Evolutionary conservation across 2,888 invertebrate species (phyloP), one percentile per base, ranked within the genome.

Genomic region (Drosophila flavopinicola): DNA sequence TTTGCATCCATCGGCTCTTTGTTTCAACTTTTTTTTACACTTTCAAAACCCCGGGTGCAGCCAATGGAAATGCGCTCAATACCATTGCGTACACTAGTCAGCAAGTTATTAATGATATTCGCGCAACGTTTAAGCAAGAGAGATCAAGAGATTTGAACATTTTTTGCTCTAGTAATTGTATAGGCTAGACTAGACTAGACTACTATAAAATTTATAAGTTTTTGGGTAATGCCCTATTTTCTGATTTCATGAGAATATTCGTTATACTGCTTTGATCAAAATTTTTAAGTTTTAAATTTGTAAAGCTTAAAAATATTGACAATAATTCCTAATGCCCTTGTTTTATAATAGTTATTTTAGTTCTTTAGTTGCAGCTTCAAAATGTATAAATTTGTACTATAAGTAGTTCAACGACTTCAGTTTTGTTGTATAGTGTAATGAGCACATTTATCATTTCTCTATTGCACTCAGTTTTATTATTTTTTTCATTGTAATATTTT

Each of bases 21-120:
- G 45, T 42, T 67, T 54, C 37, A 42, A 39, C 52, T 52, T 58
- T 51, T 47, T 42, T 38, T 24, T 59, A 61, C 71, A 66, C 61
- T 57, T 78, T 74, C 54, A 2, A 56, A 68, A 66, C 51, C 39
- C 56, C 51, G 57, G 41, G 58, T 56, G 69, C 61, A 48, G 45
- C 15, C 72, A 68, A 52, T 64, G 72, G 56, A 72, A 72, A 65
- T 71, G 67, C 70, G 58, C 65, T 68, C 59, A 67, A 69, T 58
- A 53, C 27, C 30, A 52, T 52, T 63, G 29, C 0, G 1, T 59
- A 71, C 67, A 68, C 71, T 71, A 33, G 7, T 0, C 64, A 41
- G 9, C 71, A 71, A 10, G 29, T 20, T 6, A 44, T 5, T 0
- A n/a, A 24, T 9, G 1, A 6, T 9, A 15, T 15, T 7, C 10